Evolutionary conservation across 1,140 invertebrate species (phyloP).

Genomic region (Drosophila rhopaloa): DNA sequence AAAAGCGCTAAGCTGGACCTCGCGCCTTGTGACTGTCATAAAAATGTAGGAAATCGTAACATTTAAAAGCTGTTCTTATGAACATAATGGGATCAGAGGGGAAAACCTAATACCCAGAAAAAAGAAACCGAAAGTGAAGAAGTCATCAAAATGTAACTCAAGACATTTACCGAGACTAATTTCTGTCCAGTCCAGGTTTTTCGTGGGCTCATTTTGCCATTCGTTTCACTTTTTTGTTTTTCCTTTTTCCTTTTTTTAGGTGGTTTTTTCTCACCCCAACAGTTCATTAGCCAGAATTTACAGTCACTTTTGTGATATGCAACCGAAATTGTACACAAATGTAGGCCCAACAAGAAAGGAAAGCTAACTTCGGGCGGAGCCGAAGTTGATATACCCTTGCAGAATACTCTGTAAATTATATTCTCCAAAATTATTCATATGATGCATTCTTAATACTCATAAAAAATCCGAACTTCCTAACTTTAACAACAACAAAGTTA

Average conservation of each 20-base stretch:
- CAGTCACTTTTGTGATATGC: conserved; percentile 60
- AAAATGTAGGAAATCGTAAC: conserved; percentile 50
- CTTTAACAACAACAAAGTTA: too few relatives aligned
- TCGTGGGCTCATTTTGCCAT: conserved; percentile 59
- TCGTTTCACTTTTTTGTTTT: conserved; percentile 65
- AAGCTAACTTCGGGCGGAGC: too few relatives aligned
- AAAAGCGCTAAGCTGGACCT: conserved; percentile 34
- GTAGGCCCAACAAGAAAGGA: too few relatives aligned
- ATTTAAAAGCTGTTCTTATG: conserved; percentile 72
- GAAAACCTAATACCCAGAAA: conserved; percentile 14
- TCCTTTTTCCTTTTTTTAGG: conserved; percentile 2
- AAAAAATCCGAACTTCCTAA: too few relatives aligned
- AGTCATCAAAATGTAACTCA: conserved; percentile 83
- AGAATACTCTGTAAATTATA: too few relatives aligned
- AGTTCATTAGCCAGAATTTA: conserved; percentile 75
- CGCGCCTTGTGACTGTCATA: conserved; percentile 51
- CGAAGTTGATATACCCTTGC: too few relatives aligned
- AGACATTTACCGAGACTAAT: conserved; percentile 74
- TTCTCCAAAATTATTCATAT: too few relatives aligned
- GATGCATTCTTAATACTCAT: too few relatives aligned
- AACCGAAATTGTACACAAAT: conserved; percentile 52
- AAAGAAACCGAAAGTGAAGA: conserved; percentile 54
- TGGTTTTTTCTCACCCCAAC: conserved; percentile 32
- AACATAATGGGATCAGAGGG: conserved; percentile 57
- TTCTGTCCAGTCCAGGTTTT: conserved; percentile 51